Evolutionary conservation across 2,888 invertebrate species (phyloP), one percentile per base, ranked within the genome.

Genomic region (Cybosia mesomella): DNA sequence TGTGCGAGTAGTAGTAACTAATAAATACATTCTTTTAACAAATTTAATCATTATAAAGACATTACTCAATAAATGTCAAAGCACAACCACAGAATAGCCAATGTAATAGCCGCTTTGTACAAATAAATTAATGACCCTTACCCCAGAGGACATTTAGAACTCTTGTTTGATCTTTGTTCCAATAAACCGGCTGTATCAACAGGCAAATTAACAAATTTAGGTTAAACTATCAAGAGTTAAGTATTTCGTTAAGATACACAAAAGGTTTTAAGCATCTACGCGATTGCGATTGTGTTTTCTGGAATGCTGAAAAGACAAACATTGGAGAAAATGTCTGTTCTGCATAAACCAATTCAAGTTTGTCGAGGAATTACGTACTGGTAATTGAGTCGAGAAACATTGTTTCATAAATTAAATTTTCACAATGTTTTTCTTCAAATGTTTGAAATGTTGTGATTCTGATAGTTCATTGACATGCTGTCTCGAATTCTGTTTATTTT

Each of bases 121-220:
- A 71, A 76, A 71, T 76, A 70, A 80, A 83, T 80, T 76, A 74
- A 69, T 62, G 67, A 61, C 67, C 59, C 54, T 67, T 66, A 58
- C 68, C 62, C 54, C 67, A 32, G 39, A 55, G 58, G 53, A 75
- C 71, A 76, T 78, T 77, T 36, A 66, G 58, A 71, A 57, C 62
- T 70, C 71, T 69, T 73, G 68, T 49, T 62, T 34, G 53, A 53
- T 65, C 58, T 65, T 55, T 58, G 32, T 28, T 49, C 13, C 59
- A 64, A 58, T 70, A 68, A 72, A 59, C 54, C 28, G 28, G 15
- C 5, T 9, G 21, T 67, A 61, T 67, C 55, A 64, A 21, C 49
- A 58, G 28, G 15, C 11, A 58, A 71, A 68, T 70, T 63, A 65
- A 13, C 10, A 34, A 58, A 24, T 62, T 9, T 8, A 55, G 22